phyloP scores from a whole-genome alignment of 2,797 vertebrate genomes.

The Tangara arthus region DNA sequence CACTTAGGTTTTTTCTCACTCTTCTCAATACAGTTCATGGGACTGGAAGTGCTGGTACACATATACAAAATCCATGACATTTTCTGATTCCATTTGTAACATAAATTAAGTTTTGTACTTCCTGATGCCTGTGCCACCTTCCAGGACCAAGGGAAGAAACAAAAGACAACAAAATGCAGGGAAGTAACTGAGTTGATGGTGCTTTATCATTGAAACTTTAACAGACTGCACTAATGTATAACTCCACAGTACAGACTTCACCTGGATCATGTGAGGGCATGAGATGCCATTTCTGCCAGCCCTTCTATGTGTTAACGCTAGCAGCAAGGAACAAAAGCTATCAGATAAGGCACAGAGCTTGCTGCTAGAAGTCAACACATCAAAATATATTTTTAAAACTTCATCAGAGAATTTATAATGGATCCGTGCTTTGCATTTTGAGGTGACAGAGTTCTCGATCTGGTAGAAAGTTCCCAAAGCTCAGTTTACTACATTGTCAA shows the following conservation, averaged over 20 bases:
- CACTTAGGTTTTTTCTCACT: not conserved
- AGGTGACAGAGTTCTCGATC: conserved; percentile 61
- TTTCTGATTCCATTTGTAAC: not conserved
- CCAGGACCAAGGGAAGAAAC: not conserved
- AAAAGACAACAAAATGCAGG: not conserved
- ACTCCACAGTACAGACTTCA: not conserved
- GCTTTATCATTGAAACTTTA: not conserved
- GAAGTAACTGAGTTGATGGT: not conserved
- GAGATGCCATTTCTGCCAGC: conserved; percentile 3
- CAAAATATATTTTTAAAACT: conserved; percentile 19
- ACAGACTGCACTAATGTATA: not conserved
- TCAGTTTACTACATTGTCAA: conserved; percentile 55
- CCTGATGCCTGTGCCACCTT: not conserved
- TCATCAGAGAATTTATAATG: conserved; percentile 43
- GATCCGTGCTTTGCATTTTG: conserved; percentile 19
- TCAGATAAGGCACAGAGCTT: not conserved
- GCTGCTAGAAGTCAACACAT: conserved; percentile 31
- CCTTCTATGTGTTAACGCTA: not conserved
- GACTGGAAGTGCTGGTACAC: not conserved
- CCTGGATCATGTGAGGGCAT: not conserved
- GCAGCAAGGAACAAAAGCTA: conserved; percentile 10
- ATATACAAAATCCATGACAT: not conserved
- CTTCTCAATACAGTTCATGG: not conserved
- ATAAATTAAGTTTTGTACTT: not conserved
- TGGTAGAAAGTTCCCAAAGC: conserved; percentile 51